A percentile compares a stretch with the other conserved stretches of the same genome.
phyloP scores from a whole-genome alignment of 2,797 vertebrate genomes.

The Myotis planiceps region DNA sequence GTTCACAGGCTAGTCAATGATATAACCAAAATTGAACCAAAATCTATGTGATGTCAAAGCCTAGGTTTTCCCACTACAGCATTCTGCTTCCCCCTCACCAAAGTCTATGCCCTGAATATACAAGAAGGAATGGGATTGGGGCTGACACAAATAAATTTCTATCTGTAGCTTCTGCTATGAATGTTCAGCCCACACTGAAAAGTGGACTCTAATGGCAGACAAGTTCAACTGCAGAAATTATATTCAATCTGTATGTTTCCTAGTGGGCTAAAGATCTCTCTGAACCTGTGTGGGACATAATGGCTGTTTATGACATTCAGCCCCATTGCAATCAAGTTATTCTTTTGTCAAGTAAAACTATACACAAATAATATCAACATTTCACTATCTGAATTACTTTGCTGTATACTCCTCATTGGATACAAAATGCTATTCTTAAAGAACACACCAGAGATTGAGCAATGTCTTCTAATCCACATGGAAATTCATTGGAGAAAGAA shows the following conservation, averaged over 20 bases:
- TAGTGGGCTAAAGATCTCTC: not conserved
- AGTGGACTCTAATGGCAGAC: not conserved
- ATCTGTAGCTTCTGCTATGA: not conserved
- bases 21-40: not conserved
- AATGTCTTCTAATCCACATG: not conserved
- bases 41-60: not conserved
- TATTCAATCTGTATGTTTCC: not conserved
- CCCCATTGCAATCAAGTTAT: not conserved
- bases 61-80: not conserved
- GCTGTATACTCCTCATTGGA: not conserved
- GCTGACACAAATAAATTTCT: not conserved
- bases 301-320: not conserved
- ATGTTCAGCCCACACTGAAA: not conserved
- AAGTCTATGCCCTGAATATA: not conserved
- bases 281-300: not conserved
- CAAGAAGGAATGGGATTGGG: not conserved
- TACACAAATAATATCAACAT: not conserved
- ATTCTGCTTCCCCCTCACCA: not conserved
- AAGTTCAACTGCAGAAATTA: not conserved
- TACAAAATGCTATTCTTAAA: not conserved
- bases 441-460: not conserved
- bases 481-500: not conserved
- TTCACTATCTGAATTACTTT: not conserved
- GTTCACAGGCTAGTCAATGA: not conserved
- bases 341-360: not conserved